Conservation (phyloP, 2,888 invertebrate species). For the Dynastes maya region DNA sequence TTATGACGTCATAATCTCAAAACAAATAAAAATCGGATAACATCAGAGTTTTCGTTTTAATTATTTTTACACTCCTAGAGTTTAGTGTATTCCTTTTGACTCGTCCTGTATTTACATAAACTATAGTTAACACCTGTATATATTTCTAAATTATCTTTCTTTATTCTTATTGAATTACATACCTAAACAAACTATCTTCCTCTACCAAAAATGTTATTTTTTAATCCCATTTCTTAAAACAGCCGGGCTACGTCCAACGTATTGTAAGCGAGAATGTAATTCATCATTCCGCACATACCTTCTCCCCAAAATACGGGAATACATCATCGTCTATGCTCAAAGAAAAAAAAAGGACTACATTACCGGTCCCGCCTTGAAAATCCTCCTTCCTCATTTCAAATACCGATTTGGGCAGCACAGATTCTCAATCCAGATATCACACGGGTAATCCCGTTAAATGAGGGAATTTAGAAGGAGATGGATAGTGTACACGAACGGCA, state of each 20-base stretch:
- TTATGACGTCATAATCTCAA: too few species aligned
- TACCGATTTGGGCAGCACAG: conserved; percentile 21
- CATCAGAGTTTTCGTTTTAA: too few species aligned
- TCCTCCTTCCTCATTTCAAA: conserved; percentile 14
- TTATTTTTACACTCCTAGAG: too few species aligned
- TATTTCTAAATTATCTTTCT: too few species aligned
- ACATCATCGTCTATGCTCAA: conserved; percentile 14
- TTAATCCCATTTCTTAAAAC: conserved; percentile 1
- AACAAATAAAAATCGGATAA: too few species aligned
- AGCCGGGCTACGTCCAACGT: neutral
- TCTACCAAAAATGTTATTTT: neutral
- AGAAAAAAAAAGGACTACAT: conserved; percentile 21
- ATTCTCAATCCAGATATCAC: conserved; percentile 25
- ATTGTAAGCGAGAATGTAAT: conserved; percentile 11
- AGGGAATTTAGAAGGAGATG: neutral
- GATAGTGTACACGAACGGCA: neutral
- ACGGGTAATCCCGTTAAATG: conserved; percentile 15
- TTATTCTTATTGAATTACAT: neutral
- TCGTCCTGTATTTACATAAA: too few species aligned
- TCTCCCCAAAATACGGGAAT: conserved; percentile 20
- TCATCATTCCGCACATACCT: conserved; percentile 13
- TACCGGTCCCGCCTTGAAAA: neutral
- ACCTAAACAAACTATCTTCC: neutral
- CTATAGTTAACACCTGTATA: too few species aligned
- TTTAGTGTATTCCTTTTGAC: too few species aligned